Base-by-base conservation (phyloP, 1,140 invertebrate species). In the Hycleus cichorii region DNA sequence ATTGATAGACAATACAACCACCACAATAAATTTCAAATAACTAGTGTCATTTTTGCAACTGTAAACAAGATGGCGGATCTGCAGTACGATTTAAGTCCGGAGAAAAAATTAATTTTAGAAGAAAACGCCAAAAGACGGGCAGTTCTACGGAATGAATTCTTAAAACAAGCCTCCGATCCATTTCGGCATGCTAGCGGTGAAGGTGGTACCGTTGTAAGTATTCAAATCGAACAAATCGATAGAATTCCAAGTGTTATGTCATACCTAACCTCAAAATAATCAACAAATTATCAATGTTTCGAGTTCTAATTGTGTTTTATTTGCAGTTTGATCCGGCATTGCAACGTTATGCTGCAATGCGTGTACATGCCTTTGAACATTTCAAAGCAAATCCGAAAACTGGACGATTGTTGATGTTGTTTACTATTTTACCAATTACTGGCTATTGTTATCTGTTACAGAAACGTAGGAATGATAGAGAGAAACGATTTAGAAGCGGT, bases 321-420 rank as follows among this genome's bases (percentile, higher is more conserved):
- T 80, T 81, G 53, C 71, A 93, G 90, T 85, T 91, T 71, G 90
- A 93, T 75, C 73, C 81, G 46, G 84, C 80, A 18, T 63, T 91
- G 10, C 81, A 88, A 65, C 80, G 88, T 55, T 90, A 81, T 66
- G 72, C 81, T 62, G 79, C 87, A 0, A 82, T 88, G 80, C 80
- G 81, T 73, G 79, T 80, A 0, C 81, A 76, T 3, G 75, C 80
- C 42, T 81, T 78, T 54, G 80, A 89, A 7, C 76, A 83, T 64
- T 91, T 90, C 71, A 83, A 80, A 66, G 80, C 86, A 12, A 87
- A 80, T 32, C 72, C 73, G 2, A 82, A 78, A 59, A 83, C 78
- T 46, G 75, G 77, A 54, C 60, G 77, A 7, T 74, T 74, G 46
- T 81, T 80, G 26, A 64, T 87, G 7, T 63, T 72, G 9, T 58